phyloP scores from a whole-genome alignment of 2,888 invertebrate genomes.

The Andrena flavipes region DNA sequence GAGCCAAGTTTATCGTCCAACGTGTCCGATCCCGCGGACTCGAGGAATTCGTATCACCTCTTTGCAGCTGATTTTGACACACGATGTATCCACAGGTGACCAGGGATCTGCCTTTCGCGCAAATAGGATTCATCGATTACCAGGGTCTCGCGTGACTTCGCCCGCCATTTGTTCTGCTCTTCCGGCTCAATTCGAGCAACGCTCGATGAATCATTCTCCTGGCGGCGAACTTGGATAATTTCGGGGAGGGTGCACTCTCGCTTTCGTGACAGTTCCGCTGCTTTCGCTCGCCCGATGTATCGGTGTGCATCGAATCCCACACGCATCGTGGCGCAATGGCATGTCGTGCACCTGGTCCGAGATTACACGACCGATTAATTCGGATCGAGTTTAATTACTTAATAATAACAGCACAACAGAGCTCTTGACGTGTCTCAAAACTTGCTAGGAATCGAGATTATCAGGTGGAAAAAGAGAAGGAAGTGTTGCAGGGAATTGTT shows the following conservation, averaged over 20 bases:
- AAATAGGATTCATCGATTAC: constrained; percentile 40
- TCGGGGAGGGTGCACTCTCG: neutral
- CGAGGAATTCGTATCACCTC: neutral
- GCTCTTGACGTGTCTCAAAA: neutral
- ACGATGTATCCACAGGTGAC: constrained; percentile 41
- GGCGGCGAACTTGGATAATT: constrained; percentile 37
- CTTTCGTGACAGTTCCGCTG: neutral
- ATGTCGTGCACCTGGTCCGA: neutral
- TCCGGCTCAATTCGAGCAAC: constrained; percentile 30
- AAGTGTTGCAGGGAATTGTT: neutral
- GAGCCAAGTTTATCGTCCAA: neutral
- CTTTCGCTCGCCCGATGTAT: constrained; percentile 3
- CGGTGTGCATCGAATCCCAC: neutral
- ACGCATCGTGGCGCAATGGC: neutral
- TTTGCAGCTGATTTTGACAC: constrained; percentile 8
- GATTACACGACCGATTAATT: constrained; percentile 10
- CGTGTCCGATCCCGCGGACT: neutral
- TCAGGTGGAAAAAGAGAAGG: neutral
- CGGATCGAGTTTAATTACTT: neutral
- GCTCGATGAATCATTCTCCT: constrained; percentile 33
- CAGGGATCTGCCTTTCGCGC: constrained; percentile 12
- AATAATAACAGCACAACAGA: neutral
- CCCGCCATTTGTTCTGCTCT: neutral
- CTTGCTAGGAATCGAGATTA: neutral
- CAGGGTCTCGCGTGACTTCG: constrained; percentile 37